A percentile compares a stretch with the other conserved stretches of the same genome.
Conservation (phyloP, 64 coral and sea anemone genomes). For the Stylophora pistillata region DNA sequence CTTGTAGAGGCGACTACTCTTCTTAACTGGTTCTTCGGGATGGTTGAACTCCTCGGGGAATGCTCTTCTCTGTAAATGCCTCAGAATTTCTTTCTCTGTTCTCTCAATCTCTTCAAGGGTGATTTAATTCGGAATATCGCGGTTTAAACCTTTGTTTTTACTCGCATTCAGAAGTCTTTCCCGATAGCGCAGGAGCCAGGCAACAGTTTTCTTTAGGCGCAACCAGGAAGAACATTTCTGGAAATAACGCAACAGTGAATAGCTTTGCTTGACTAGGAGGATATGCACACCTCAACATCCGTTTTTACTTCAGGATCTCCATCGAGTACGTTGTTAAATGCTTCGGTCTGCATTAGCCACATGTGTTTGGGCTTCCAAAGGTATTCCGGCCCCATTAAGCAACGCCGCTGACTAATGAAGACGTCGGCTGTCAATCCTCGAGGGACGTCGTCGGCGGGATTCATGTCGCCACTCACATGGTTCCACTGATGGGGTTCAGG, state of each 20-base stretch:
- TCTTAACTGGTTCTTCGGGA: not conserved
- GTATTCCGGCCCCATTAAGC: too few species aligned
- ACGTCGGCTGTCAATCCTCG: too few species aligned
- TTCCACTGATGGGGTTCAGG: too few species aligned
- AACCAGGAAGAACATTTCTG: not conserved
- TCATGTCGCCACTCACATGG: too few species aligned
- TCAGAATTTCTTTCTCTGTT: constrained; percentile 25
- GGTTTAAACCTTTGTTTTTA: not conserved
- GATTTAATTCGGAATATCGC: not conserved
- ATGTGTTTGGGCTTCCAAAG: too few species aligned
- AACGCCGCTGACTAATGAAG: too few species aligned
- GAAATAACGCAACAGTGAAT: not conserved
- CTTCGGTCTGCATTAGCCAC: too few species aligned
- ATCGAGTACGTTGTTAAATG: not conserved
- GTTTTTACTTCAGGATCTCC: not conserved
- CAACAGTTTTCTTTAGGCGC: not conserved
- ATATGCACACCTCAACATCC: not conserved
- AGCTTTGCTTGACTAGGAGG: not conserved
- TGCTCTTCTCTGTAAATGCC: not conserved
- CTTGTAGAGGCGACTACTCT: not conserved
- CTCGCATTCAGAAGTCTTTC: not conserved
- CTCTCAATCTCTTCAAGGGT: too few species aligned
- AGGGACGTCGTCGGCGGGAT: too few species aligned
- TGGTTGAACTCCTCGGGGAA: not conserved
- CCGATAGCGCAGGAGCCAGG: too few species aligned